Evolutionary conservation across 2,797 vertebrate species (phyloP), one percentile per base, ranked within the genome.

Genomic region (Rachycentron canadum): DNA sequence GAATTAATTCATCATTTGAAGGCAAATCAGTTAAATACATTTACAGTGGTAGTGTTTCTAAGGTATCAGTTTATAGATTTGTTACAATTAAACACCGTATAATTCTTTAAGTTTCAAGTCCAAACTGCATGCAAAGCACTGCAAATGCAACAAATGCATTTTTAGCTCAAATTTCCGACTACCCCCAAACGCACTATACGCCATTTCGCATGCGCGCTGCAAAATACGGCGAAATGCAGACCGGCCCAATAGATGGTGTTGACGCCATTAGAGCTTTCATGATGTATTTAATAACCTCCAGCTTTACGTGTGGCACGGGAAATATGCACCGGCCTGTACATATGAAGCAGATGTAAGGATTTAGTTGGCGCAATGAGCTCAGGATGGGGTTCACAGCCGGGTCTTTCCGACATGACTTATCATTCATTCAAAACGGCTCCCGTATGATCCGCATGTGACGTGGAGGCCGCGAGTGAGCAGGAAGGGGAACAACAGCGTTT

Each of bases 181-280:
- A n/a, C 9, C 9, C 32, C 0, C 2, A 52, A 93, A 91, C 0
- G 68, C 50, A 55, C n/a, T 28, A 17, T 86, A 80, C 92, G 87
- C 92, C 92, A 94, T 93, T 95, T 91, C 91, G 86, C 92, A 88
- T 91, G 94, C 93, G 91, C 86, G 58, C 69, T 47, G 47, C 3
- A 14, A 58, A 74, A 60, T 76, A 56, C 57, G 19, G 40, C 53
- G 59, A 67, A 52, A 13, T 10, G 80, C 82, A 69, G 80, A 69
- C 70, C 56, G 73, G 71, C 6, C 71, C 68, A 26, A 73, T 75
- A 85, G 53, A 71, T 81, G 52, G 3, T 47, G 53, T 71, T 82
- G 91, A 87, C 88, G 92, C 92, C 92, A 93, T 94, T 94, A 87
- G 79, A 82, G 74, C 79, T 45, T 83, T 69, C 38, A 65, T 59